Evolutionary conservation across 64 coral and sea anemone genomes (phyloP).

Genomic region (Hydrozoanthus tunicans): DNA sequence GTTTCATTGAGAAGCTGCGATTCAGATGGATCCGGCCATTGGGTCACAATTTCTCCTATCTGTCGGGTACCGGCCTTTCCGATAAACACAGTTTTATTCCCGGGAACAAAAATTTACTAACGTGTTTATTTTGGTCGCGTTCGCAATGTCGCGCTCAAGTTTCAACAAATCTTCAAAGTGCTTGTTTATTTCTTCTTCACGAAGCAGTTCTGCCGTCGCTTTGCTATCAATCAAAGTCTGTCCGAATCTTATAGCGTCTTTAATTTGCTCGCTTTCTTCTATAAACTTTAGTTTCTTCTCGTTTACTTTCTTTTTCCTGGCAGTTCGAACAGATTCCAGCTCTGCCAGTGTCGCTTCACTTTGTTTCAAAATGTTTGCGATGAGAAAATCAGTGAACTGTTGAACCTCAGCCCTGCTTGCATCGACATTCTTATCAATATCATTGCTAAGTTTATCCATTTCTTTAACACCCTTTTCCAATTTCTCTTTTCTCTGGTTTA

Average conservation of each 20-base stretch:
- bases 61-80: background rate
- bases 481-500: background rate
- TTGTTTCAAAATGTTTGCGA: background rate
- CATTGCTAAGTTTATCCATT: background rate
- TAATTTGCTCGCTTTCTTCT: conserved; percentile 19
- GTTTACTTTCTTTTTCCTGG: background rate
- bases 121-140: background rate
- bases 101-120: conserved; percentile 30
- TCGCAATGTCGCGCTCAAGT: background rate
- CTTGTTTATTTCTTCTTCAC: conserved; percentile 9
- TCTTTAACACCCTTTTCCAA: conserved; percentile 11
- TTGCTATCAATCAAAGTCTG: conserved; percentile 16
- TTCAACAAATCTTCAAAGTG: conserved; percentile 31
- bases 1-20: background rate
- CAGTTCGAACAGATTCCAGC: background rate
- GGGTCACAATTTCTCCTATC: background rate
- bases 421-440: background rate
- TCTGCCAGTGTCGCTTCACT: background rate
- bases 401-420: conserved; percentile 7
- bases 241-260: conserved; percentile 31
- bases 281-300: background rate
- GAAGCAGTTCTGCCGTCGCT: conserved; percentile 31
- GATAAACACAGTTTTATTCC: background rate
- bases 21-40: background rate
- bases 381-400: background rate